Base-by-base conservation (phyloP, 2,113 vertebrate genomes). In the Odobenus rosmarus region DNA sequence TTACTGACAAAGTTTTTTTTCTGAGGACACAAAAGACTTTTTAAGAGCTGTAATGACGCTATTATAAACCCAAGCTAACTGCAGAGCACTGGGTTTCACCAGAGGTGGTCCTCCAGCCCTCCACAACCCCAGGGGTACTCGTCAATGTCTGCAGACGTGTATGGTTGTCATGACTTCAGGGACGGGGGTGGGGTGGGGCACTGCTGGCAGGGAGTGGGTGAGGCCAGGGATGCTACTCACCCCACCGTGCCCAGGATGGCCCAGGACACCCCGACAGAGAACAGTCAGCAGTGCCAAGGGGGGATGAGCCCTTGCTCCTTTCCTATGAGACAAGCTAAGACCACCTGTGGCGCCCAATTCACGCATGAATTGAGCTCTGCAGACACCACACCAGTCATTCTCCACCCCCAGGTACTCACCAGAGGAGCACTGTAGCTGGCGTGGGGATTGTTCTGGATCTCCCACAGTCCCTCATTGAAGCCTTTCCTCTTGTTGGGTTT, bases 401-500 rank as follows among this genome's bases (percentile, higher is more conserved):
- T 5, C 24, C 59, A 2, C 10, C 28, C 59, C 10, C 23, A 18
- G 6, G 59, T 77, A 99, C 99, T 99, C 98, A 99, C 99, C 89
- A 98, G 98, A 97, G 99, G 99, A 0, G 99, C 99, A 8, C 98
- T 99, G 98, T 99, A 99, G 97, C 99, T 99, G 96, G 99, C 99
- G 23, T 99, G 99, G n/a, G 99, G 99, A 97, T 99, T 99, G 98
- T 99, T 99, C 98, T 99, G 99, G 97, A 99, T 99, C 98, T 99
- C 99, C 99, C 99, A 99, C 98, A 99, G 98, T 81, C 99, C 99
- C 97, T 99, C 99, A 94, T 99, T 99, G 98, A 99, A 99, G 84
- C 99, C 99, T 99, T 99, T 99, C 96, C 99, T 99, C 98, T 99
- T 99, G 99, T 99, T 99, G 88, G 99, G 99, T 90, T 99, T 99